Base-by-base conservation (phyloP, 2,113 vertebrate species). In the Tetrao urogallus region DNA sequence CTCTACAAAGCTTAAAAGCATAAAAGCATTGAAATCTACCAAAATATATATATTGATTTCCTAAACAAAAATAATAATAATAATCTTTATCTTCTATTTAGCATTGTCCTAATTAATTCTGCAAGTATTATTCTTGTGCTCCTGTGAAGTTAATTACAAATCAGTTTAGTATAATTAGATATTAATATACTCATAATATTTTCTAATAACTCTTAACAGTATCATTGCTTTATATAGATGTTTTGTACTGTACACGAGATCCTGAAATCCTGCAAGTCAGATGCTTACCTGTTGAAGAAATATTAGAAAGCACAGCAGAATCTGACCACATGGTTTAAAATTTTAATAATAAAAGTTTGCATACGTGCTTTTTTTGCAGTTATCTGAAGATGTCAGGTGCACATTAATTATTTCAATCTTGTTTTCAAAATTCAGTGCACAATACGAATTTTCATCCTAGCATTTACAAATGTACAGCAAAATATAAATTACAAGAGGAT, bases 161-260 rank as follows among this genome's bases (percentile, higher is more conserved):
- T 97, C 93, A 96, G 92, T 97, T 98, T 97, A 88, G 90, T 90
- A 79, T 97, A 97, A 98, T 98, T 97, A 97, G 95, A 83, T 96
- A 97, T 97, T 97, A 98, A 97, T 96, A 97, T 93, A 86, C 66
- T 95, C 89, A 78, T 86, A 97, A 97, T 96, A 94, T 96, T 96
- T 97, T 95, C 90, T 97, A 98, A 97, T 96, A 97, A 97, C 82
- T 96, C 85, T 93, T 92, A 97, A 95, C 52, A 94, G 86, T 85
- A 78, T 91, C 95, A 93, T 80, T 96, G 86, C 81, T 94, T 7
- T 0, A 85, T 61, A 88, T n/a, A 97, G 54, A 97, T 93, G 74
- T 88, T 94, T 95, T 96, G 73, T 93, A 94, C 86, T 90, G 25
- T 48, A 82, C 82, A 18, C 47, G 65, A 91, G 48, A 81, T 64